Conservation (phyloP, 1,140 invertebrate species). For the Zaprionus lachaisei region DNA sequence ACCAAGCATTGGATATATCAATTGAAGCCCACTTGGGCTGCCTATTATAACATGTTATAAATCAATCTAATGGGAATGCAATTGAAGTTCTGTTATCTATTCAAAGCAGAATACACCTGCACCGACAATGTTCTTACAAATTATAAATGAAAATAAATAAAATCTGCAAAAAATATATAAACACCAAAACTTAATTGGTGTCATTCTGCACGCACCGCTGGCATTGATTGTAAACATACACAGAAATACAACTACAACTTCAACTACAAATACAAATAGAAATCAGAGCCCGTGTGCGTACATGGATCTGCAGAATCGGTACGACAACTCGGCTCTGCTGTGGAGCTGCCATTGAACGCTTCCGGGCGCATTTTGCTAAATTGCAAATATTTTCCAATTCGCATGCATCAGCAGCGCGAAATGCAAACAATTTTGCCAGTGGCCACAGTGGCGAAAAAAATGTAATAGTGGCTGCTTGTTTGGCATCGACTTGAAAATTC, state of each 20-base stretch:
- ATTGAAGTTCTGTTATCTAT: background rate
- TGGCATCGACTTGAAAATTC: background rate
- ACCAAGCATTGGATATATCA: constrained; percentile 66
- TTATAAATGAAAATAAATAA: constrained; percentile 3
- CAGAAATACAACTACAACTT: constrained; percentile 16
- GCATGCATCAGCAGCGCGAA: constrained; percentile 78
- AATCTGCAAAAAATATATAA: constrained; percentile 3
- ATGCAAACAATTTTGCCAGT: constrained; percentile 77
- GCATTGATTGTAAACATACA: constrained; percentile 32
- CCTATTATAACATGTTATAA: constrained; percentile 74
- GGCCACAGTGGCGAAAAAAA: constrained; percentile 58
- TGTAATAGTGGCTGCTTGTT: background rate
- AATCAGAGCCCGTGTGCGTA: constrained; percentile 5
- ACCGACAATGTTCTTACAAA: background rate
- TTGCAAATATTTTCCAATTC: constrained; percentile 82
- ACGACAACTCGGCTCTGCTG: constrained; percentile 13
- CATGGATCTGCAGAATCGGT: constrained; percentile 48
- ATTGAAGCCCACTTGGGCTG: constrained; percentile 56
- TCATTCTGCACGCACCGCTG: constrained; percentile 70
- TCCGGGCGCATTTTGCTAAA: constrained; percentile 80
- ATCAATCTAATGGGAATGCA: constrained; percentile 58
- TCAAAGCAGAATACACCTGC: background rate
- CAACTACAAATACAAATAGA: constrained; percentile 10
- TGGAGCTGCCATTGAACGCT: constrained; percentile 63
- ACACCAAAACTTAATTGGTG: constrained; percentile 62